These are phyloP conservation scores for Eremophila alpestris DNA, from an alignment of 2,797 vertebrate species.

Conservation along the genomic window DNA sequence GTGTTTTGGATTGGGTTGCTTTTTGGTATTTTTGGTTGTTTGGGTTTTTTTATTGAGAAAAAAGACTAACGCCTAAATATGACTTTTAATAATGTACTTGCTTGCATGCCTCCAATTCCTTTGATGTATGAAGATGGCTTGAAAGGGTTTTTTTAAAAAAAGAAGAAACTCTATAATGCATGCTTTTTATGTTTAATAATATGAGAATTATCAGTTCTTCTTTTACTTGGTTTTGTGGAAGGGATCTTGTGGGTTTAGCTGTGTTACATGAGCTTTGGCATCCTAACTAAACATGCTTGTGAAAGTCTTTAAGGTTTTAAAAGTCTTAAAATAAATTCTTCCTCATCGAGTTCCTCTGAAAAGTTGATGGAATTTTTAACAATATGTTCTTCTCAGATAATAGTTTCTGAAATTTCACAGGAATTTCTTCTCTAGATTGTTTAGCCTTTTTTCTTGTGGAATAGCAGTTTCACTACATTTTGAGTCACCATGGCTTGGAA, in stretches of 20 bases:
- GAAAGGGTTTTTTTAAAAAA: neutral
- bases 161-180: neutral
- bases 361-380: neutral
- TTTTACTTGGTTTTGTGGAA: neutral
- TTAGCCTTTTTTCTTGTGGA: neutral
- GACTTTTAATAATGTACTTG: neutral
- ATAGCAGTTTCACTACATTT: neutral
- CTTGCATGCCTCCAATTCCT: neutral
- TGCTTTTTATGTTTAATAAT: neutral
- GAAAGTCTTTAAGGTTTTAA: neutral
- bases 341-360: neutral
- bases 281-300: neutral
- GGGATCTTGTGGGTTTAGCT: neutral
- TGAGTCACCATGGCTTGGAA: accelerated
- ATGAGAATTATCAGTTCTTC: neutral
- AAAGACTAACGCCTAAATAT: neutral
- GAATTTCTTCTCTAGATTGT: neutral
- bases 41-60: neutral
- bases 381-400: neutral
- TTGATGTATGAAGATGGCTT: neutral
- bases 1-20: neutral
- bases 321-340: neutral
- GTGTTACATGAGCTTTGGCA: neutral
- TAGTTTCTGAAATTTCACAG: neutral
- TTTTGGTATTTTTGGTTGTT: neutral